Evolutionary conservation across 2,113 vertebrate species (phyloP).

Genomic region (Lichenostomus cassidix): DNA sequence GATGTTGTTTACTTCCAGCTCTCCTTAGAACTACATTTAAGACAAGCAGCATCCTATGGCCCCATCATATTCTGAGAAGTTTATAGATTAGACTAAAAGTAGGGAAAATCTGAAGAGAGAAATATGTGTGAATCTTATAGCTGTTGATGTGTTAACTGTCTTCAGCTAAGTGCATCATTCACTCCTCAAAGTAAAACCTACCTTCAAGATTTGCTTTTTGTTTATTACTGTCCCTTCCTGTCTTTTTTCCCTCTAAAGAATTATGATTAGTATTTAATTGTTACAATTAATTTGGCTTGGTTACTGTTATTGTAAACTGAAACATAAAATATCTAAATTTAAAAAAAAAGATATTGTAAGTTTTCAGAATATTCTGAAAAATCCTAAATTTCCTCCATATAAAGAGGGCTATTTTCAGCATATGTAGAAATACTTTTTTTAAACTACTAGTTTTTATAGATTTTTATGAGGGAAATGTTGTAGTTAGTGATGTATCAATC

Average conservation of each 20-base stretch:
- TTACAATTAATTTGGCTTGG: neutral
- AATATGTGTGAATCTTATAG: neutral
- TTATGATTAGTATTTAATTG: neutral
- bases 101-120: neutral
- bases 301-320: neutral
- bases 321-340: neutral
- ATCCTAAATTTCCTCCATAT: neutral
- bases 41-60: neutral
- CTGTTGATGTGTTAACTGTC: neutral
- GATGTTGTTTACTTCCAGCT: neutral
- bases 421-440: neutral
- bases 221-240: neutral
- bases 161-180: neutral
- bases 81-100: neutral
- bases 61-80: neutral
- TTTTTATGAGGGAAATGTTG: neutral
- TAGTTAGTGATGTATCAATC: neutral
- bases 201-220: neutral
- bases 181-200: neutral
- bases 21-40: neutral
- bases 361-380: neutral
- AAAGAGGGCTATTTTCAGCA: neutral
- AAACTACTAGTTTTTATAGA: neutral
- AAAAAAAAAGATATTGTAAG: neutral
- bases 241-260: neutral